phyloP scores from a whole-genome alignment of 2,888 invertebrate genomes.

The Drosophila subquinaria region DNA sequence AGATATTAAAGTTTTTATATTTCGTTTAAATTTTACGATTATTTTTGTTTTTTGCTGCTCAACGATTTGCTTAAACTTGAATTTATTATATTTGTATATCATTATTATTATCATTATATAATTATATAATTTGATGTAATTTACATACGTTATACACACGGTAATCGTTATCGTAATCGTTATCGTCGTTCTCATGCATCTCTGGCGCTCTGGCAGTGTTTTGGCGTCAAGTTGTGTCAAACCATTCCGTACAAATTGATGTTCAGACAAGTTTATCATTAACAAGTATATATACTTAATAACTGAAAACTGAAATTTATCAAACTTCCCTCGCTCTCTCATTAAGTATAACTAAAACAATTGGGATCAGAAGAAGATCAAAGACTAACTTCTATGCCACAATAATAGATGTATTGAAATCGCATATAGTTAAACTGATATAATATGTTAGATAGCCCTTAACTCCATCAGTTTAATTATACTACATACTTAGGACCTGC shows the following conservation, averaged over 20 bases:
- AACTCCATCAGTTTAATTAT: conserved; percentile 1
- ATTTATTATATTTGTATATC: conserved; percentile 30
- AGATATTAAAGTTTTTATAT: conserved; percentile 28
- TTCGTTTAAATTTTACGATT: conserved; percentile 3
- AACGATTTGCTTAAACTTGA: conserved; percentile 46
- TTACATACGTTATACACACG: conserved; percentile 62
- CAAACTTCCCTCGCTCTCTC: conserved; percentile 14
- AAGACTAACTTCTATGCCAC: conserved; percentile 11
- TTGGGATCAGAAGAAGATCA: conserved; percentile 12
- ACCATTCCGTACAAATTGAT: conserved; percentile 83
- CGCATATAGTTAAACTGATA: conserved; percentile 14
- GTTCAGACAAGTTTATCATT: conserved; percentile 67
- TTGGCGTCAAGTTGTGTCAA: conserved; percentile 85
- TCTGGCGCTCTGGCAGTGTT: conserved; percentile 83
- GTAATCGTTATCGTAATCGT: conserved; percentile 47
- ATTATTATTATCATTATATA: conserved; percentile 37
- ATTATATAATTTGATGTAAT: conserved; percentile 32
- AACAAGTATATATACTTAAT: conserved; percentile 51
- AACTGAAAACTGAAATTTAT: conserved; percentile 53
- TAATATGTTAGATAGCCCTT: background rate
- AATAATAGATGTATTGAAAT: conserved; percentile 11
- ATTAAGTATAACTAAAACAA: conserved; percentile 37
- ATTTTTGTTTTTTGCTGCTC: conserved; percentile 32
- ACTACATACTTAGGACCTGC: conserved; percentile 21
- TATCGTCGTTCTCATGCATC: conserved; percentile 49